phyloP scores from a whole-genome alignment of 2,797 vertebrate species.

The Aotus griseimembra region DNA sequence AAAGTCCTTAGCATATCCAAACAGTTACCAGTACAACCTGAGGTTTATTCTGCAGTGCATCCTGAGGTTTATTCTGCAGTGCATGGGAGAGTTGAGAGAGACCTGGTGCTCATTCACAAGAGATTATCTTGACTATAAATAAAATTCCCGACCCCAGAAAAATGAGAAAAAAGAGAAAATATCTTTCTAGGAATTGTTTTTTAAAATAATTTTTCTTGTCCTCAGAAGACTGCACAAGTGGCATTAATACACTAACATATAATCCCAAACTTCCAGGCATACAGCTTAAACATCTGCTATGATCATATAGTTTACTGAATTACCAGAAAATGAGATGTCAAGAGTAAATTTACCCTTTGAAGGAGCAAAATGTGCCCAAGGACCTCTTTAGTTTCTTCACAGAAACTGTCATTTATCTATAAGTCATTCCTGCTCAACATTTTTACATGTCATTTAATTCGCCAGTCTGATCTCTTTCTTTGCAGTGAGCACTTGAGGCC shows the following conservation, averaged over 20 bases:
- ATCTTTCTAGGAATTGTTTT: conserved; percentile 13
- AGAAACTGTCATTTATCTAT: conserved; percentile 17
- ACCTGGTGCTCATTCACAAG: neutral
- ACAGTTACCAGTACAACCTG: neutral
- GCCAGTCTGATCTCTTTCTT: conserved; percentile 13
- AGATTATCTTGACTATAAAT: neutral
- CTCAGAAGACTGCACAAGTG: neutral
- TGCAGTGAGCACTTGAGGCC: neutral
- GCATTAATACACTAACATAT: neutral
- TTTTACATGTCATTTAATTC: neutral
- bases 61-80: neutral
- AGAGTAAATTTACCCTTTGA: conserved; percentile 1
- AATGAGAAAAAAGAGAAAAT: neutral
- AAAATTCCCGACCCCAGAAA: neutral
- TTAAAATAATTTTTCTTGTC: neutral
- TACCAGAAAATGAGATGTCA: neutral
- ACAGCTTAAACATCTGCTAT: conserved; percentile 2
- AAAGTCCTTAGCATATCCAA: conserved; percentile 21
- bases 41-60: neutral
- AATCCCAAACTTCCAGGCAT: neutral
- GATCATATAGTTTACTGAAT: conserved; percentile 28
- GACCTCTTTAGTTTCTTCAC: neutral
- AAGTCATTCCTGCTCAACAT: neutral
- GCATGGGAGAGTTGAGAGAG: neutral
- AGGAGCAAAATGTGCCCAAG: neutral